Evolutionary conservation across 2,113 vertebrate genomes (phyloP).

Genomic region (Pteruthius melanotis): DNA sequence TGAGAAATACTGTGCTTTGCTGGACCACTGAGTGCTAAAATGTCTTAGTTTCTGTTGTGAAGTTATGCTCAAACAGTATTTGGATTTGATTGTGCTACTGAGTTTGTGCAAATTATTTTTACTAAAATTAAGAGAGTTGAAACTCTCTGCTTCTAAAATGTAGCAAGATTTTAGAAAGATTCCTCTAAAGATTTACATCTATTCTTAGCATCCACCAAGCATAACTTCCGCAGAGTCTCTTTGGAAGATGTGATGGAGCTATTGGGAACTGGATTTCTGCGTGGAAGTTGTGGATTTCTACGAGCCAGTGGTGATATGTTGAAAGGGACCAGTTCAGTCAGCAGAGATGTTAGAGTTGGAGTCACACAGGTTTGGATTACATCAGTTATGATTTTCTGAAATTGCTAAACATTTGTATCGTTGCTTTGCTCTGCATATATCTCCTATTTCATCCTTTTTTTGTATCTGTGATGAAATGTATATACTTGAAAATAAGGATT

Average conservation of each 20-base stretch:
- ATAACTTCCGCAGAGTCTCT: slow-evolving; percentile 69
- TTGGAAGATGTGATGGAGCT: slow-evolving; percentile 88
- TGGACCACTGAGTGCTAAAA: neutral
- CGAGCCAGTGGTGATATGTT: slow-evolving; percentile 89
- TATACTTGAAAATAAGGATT: neutral
- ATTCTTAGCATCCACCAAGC: slow-evolving; percentile 63
- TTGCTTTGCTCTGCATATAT: neutral
- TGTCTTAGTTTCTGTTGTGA: neutral
- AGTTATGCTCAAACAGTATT: neutral
- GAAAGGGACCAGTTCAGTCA: slow-evolving; percentile 87
- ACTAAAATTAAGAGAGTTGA: neutral
- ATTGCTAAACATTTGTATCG: neutral
- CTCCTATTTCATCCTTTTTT: neutral
- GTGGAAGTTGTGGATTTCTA: slow-evolving; percentile 87
- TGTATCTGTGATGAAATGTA: neutral
- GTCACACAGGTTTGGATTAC: slow-evolving; percentile 85
- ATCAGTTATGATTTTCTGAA: neutral
- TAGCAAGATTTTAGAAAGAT: neutral
- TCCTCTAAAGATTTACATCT: neutral
- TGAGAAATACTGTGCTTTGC: neutral
- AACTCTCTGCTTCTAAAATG: neutral
- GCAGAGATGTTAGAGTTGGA: slow-evolving; percentile 86
- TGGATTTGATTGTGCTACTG: neutral
- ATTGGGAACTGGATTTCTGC: slow-evolving; percentile 86
- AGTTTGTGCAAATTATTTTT: neutral